These are phyloP conservation scores for Hoplodrina ambigua DNA, from an alignment of 2,888 invertebrate genomes.

Conservation along the genomic window DNA sequence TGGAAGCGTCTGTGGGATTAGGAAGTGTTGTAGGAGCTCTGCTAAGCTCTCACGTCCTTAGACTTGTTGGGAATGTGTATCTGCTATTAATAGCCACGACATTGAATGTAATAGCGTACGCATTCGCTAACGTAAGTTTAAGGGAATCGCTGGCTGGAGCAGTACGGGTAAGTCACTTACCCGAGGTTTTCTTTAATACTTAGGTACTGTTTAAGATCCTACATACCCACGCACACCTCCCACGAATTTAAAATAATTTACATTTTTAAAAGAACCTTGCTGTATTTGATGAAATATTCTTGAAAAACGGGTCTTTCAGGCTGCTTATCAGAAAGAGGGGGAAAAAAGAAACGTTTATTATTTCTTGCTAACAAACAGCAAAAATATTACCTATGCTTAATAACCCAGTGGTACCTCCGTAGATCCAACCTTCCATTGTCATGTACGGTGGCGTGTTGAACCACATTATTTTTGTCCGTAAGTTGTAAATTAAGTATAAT, in stretches of 20 bases:
- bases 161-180: constrained; percentile 72
- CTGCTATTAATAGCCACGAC: constrained; percentile 85
- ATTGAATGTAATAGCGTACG: constrained; percentile 83
- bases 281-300: too few species aligned
- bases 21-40: constrained; percentile 92
- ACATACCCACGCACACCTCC: background rate
- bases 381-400: too few species aligned
- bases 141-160: constrained; percentile 88
- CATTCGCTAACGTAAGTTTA: constrained; percentile 86
- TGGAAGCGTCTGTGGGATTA: constrained; percentile 90
- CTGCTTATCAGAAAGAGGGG: too few species aligned
- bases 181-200: background rate
- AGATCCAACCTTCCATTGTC: too few species aligned
- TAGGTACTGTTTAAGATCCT: too few species aligned
- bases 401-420: too few species aligned
- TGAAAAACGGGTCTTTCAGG: too few species aligned
- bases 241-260: background rate
- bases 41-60: constrained; percentile 91
- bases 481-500: too few species aligned
- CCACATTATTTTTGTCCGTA: too few species aligned
- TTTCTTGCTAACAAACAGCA: too few species aligned
- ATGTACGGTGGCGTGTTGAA: background rate
- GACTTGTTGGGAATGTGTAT: constrained; percentile 87
- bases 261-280: too few species aligned
- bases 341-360: too few species aligned